Evolutionary conservation across 2,797 vertebrate species (phyloP), one percentile per base, ranked within the genome.

Genomic region (Brachyrhaphis roseni): DNA sequence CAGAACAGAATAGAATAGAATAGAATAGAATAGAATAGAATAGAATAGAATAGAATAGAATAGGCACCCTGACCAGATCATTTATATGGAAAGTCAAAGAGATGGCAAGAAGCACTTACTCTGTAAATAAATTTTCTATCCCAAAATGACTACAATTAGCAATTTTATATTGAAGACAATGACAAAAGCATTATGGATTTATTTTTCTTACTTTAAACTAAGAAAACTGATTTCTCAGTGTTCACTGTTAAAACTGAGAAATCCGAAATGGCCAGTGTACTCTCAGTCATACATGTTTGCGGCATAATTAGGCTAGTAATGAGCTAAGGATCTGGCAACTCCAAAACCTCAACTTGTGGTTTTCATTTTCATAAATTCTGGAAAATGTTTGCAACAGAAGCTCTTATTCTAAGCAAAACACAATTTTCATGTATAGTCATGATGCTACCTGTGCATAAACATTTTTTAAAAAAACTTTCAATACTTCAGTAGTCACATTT

Each of bases 311-410:
- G 31, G n/a, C n/a, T 15, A 16, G 5, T 16, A 16, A 31, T 16
- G 13, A 13, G 11, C 12, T 59, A 6, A 28, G 23, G 55, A 57
- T 49, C 20, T 2, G 1, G 5, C 26, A 57, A 28, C 55, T 28
- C 7, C n/a, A 28, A 57, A 57, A 59, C 55, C n/a, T 59, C n/a
- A 59, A 59, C 28, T 59, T 59, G 12, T 59, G 8, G n/a, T n/a
- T n/a, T n/a, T n/a, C 53, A 57, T 55, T 28, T 57, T 57, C 55
- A 57, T n/a, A 59, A 28, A 59, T 59, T 59, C n/a, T 57, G 55
- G 11, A 10, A 28, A 57, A n/a, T 28, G 11, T 57, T 12, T 57
- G 26, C 12, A 57, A 57, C n/a, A 28, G 55, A n/a, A 55, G 26
- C 26, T 55, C 53, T 55, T 57, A n/a, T 28, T 57, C 10, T n/a